Evolutionary conservation across 2,888 invertebrate species (phyloP), one percentile per base, ranked within the genome.

Genomic region (Pediacus dermestoides): DNA sequence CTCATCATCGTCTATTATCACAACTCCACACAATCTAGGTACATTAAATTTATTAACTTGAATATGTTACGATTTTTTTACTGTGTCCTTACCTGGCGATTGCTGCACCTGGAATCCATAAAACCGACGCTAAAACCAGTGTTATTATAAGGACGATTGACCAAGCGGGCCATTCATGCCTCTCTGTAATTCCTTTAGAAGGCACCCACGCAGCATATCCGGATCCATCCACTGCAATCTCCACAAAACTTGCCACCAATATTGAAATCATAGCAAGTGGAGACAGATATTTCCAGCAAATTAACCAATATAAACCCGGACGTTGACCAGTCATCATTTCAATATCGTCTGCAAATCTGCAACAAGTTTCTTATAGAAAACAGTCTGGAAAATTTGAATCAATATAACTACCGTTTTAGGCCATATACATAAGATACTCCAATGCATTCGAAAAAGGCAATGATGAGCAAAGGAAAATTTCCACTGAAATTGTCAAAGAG

Each of bases 381-480:
- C 15, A 10, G 7, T 6, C 30, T 11, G 13, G 4, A 16, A 7
- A 12, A 26, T 10, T 30, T 30, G 9, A 25, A 16, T 34, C 6
- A 18, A 11, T 30, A 4, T 22, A 13, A 68, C 68, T 64, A 90
- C 90, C 88, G 83, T 62, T 88, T 85, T 3, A 92, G 79, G 12
- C 94, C 94, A 64, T 95, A 95, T 1, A 95, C 85, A 63, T 93
- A 95, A n/a, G 92, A 80, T 7, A 95, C 90, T 2, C 87, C 90
- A 37, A 94, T 74, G 58, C 93, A 91, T 70, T 95, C 94, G 63
- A 83, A 93, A 55, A 95, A 83, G 1, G 94, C 94, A 37, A 95
- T 91, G 58, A 94, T 88, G 44, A 94, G 74, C 50, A 94, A 72
- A 0, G 92, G 92, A 57, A 94, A 91, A 57, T 92, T 93, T 7